Evolutionary conservation across 2,113 vertebrate species (phyloP).

Genomic region (Ivindomyrus marchei): DNA sequence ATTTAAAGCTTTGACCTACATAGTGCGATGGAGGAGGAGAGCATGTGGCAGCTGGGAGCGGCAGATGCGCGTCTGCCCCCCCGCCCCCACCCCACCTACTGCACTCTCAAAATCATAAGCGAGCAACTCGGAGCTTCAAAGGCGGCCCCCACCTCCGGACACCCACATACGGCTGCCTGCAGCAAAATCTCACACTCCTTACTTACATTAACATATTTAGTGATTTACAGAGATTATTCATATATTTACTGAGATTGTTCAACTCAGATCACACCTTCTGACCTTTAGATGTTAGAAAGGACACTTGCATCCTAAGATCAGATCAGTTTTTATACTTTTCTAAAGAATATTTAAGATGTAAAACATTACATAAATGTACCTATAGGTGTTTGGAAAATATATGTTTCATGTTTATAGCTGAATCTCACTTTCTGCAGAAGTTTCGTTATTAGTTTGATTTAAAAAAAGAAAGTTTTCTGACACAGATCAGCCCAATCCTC

Average conservation of each 20-base stretch:
- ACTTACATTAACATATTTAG: background rate
- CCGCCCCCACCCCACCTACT: background rate
- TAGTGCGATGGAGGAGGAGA: constrained; percentile 14
- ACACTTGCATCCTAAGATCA: background rate
- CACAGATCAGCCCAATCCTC: background rate
- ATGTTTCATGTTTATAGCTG: background rate
- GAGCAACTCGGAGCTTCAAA: background rate
- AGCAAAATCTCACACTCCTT: background rate
- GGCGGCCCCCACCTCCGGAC: background rate
- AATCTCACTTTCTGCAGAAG: background rate
- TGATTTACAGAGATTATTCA: background rate
- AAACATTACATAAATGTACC: background rate
- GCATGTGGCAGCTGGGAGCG: background rate
- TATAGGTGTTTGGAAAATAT: background rate
- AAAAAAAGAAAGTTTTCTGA: background rate
- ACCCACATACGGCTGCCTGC: background rate
- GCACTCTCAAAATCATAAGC: background rate
- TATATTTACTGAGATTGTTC: background rate
- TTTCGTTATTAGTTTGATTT: background rate
- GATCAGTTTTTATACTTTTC: background rate
- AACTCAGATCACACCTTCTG: background rate
- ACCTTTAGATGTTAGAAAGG: background rate
- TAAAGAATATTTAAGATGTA: background rate
- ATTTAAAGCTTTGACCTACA: constrained; percentile 40
- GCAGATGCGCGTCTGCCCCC: background rate